Conservation (phyloP, 2,888 invertebrate species). For the Lasioglossum calceatum region DNA sequence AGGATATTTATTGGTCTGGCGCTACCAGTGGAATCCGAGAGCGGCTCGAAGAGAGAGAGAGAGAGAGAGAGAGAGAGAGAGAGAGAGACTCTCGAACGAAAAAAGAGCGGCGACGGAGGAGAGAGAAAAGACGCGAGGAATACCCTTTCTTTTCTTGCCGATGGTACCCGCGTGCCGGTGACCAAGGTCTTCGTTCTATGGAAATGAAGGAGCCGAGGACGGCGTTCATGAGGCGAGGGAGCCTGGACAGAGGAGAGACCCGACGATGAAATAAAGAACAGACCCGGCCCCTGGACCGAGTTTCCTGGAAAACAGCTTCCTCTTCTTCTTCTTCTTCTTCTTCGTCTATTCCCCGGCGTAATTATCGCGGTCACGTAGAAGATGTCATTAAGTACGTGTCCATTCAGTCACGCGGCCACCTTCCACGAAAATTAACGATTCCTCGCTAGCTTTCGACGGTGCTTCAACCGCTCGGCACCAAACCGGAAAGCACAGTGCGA, state of each 20-base stretch:
- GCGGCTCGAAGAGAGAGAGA: slow-evolving; percentile 44
- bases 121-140: slow-evolving; percentile 18
- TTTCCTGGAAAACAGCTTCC: slow-evolving; percentile 40
- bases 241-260: neutral
- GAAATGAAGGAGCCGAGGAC: slow-evolving; percentile 67
- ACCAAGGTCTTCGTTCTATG: slow-evolving; percentile 70
- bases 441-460: slow-evolving; percentile 9
- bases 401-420: slow-evolving; percentile 14
- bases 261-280: slow-evolving; percentile 22
- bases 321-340: neutral
- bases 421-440: slow-evolving; percentile 27
- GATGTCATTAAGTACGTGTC: slow-evolving; percentile 46
- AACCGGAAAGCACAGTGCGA: neutral
- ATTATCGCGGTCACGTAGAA: slow-evolving; percentile 53
- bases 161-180: slow-evolving; percentile 21
- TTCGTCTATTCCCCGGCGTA: slow-evolving; percentile 23
- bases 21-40: slow-evolving; percentile 79
- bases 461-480: neutral
- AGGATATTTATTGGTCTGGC: slow-evolving; percentile 82
- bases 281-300: slow-evolving; percentile 7
- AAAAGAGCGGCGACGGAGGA: neutral
- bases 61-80: slow-evolving; percentile 13
- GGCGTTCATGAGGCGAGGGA: slow-evolving; percentile 33
- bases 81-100: neutral
- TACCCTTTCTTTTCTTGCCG: slow-evolving; percentile 25